Base-by-base conservation (phyloP, 2,113 vertebrate genomes). In the Carettochelys insculpta region DNA sequence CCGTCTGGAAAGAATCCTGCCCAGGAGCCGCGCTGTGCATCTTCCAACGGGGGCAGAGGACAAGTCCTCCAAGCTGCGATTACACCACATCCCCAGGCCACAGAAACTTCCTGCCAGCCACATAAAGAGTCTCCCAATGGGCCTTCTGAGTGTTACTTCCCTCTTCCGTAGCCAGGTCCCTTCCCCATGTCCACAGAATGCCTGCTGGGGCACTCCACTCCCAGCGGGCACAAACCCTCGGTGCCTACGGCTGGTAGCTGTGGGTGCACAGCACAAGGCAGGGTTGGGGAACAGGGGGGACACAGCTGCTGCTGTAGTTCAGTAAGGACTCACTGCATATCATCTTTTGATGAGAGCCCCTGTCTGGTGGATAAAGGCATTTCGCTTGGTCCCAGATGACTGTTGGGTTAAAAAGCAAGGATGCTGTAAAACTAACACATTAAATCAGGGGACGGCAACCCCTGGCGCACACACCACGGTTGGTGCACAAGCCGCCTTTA, bases 1-100 rank as follows among this genome's bases (percentile, higher is more conserved):
- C 47, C 27, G 38, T 19, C 54, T 41, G 68, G 45, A 48, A 56
- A 48, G n/a, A 12, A 31, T 11, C 29, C 6, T 47, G 16, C 6
- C 31, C 0, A 0, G 54, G 34, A 52, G 54, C 48, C 4, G 25
- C 80, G 50, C 17, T 6, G 11, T 27, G 34, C 58, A 31, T 65
- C 45, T 51, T 25, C 31, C 8, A 82, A n/a, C 43, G 14, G 12
- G 31, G 34, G 31, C 11, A 43, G 0, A 1, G 48, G 45, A 43
- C 54, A 56, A 51, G 50, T 24, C 43, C 5, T 0, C 76, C 4
- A 43, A 50, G 34, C 41, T 85, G n/a, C 56, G 5, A 0, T 1
- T 8, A 0, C 3, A 4, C 29, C 43, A 5, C 2, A 0, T 9
- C n/a, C n/a, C 56, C n/a, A 27, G n/a, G 45, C 50, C 43, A 43